Evolutionary conservation across 2,888 invertebrate species (phyloP).

Genomic region (Heliconius hortense): DNA sequence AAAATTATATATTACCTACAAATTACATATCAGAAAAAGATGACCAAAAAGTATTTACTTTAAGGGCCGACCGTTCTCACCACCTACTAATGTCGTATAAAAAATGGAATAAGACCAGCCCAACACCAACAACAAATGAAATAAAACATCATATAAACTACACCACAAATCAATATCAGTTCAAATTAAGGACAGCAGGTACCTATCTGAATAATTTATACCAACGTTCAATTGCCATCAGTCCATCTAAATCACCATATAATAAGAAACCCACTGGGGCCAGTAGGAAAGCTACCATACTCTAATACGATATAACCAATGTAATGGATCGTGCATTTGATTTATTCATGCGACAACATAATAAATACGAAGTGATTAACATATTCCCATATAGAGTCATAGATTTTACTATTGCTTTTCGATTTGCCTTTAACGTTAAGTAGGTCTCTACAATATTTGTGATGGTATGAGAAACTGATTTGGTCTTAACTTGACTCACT

Average conservation of each 20-base stretch:
- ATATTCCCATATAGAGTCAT: slow-evolving; percentile 40
- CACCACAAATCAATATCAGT: neutral
- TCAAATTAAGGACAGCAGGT: neutral
- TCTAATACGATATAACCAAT: slow-evolving; percentile 33
- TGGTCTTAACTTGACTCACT: neutral
- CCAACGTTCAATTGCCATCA: slow-evolving; percentile 25
- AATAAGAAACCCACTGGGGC: slow-evolving; percentile 32
- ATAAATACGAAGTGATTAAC: slow-evolving; percentile 41
- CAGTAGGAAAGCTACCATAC: slow-evolving; percentile 28
- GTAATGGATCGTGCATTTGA: slow-evolving; percentile 34
- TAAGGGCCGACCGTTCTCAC: too few relatives aligned
- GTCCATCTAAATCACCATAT: slow-evolving; percentile 38
- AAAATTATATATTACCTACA: too few relatives aligned
- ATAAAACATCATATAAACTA: neutral
- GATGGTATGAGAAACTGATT: neutral
- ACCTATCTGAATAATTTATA: slow-evolving; percentile 20
- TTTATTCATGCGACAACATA: slow-evolving; percentile 42
- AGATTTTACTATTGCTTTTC: slow-evolving; percentile 36
- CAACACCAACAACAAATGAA: neutral
- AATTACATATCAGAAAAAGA: too few relatives aligned
- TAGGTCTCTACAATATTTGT: slow-evolving; percentile 20
- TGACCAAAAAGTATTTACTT: too few relatives aligned
- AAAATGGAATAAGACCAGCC: neutral
- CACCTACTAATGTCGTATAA: neutral
- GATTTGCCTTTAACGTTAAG: slow-evolving; percentile 32